Evolutionary conservation across 2,888 invertebrate species (phyloP).

Genomic region (Phoronis australis): DNA sequence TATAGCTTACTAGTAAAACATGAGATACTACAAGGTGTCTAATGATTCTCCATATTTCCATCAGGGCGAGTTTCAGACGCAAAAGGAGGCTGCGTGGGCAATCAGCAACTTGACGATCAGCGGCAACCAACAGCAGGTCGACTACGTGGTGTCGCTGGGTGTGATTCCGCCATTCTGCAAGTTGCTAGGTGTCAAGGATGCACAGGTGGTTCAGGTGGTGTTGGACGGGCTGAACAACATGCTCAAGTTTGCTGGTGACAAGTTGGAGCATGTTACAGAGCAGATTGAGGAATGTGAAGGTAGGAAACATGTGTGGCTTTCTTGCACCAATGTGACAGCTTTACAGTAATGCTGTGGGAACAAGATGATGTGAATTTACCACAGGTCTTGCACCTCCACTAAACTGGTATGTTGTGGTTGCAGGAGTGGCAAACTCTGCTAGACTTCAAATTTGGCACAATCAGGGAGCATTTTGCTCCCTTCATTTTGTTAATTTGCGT

Average conservation of each 20-base stretch:
- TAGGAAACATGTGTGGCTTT: no score
- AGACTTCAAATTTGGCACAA: no score
- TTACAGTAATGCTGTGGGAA: no score
- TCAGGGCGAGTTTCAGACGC: slow-evolving; percentile 94
- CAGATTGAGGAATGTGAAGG: slow-evolving; percentile 97
- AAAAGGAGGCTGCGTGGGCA: slow-evolving; percentile 99
- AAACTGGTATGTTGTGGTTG: no score
- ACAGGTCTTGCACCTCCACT: no score
- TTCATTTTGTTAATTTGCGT: no score
- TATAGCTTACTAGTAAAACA: neutral
- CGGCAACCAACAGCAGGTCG: slow-evolving; percentile 80
- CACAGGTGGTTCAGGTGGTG: slow-evolving; percentile 63
- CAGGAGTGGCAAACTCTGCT: no score
- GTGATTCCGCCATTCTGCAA: slow-evolving; percentile 96
- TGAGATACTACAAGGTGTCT: no score
- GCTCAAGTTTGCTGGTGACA: slow-evolving; percentile 82
- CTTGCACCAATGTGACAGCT: no score
- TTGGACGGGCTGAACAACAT: slow-evolving; percentile 94
- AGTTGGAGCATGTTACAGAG: slow-evolving; percentile 67
- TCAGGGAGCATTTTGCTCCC: no score
- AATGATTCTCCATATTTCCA: no score
- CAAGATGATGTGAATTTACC: no score
- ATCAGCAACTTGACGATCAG: slow-evolving; percentile 98
- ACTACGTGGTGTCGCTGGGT: slow-evolving; percentile 78
- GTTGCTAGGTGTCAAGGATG: slow-evolving; percentile 88